Conservation (phyloP, 35 echinoderm and acorn worm species). For the Strongylocentrotus purpuratus region DNA sequence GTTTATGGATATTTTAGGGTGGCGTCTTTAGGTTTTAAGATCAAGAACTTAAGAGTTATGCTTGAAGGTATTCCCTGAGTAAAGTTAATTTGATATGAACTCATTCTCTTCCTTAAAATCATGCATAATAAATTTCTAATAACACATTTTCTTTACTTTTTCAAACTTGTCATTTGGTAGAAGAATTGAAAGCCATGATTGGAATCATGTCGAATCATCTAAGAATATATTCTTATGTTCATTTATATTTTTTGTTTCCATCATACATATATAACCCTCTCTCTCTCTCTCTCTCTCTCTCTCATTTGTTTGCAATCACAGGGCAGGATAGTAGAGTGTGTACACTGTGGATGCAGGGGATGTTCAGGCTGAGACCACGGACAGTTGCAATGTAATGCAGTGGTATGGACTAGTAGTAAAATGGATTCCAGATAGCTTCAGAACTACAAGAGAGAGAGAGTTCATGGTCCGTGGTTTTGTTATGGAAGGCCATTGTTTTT, state of each 20-base stretch:
- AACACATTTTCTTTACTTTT: neutral
- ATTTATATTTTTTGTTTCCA: too few relatives aligned
- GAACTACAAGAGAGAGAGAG: neutral
- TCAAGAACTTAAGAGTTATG: too few relatives aligned
- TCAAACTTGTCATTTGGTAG: neutral
- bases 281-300: neutral
- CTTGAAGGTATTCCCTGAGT: too few relatives aligned
- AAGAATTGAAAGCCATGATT: too few relatives aligned
- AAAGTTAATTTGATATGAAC: neutral
- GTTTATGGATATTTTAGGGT: too few relatives aligned
- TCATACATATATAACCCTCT: too few relatives aligned
- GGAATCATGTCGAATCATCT: too few relatives aligned
- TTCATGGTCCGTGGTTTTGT: neutral
- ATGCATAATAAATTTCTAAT: neutral
- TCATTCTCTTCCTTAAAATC: neutral
- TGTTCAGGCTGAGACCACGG: slow-evolving; percentile 70
- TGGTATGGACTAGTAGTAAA: neutral
- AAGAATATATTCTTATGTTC: too few relatives aligned
- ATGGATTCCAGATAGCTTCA: neutral
- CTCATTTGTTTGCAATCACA: slow-evolving; percentile 33
- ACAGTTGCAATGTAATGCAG: neutral
- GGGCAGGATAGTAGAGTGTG: slow-evolving; percentile 92
- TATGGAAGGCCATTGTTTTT: too few relatives aligned
- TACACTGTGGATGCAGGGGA: slow-evolving; percentile 93
- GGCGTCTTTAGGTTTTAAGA: too few relatives aligned